Percentiles rank a stretch among this genome's conserved stretches.
phyloP scores from a whole-genome alignment of 1,140 invertebrate species.

The Drosophila eugracilis region DNA sequence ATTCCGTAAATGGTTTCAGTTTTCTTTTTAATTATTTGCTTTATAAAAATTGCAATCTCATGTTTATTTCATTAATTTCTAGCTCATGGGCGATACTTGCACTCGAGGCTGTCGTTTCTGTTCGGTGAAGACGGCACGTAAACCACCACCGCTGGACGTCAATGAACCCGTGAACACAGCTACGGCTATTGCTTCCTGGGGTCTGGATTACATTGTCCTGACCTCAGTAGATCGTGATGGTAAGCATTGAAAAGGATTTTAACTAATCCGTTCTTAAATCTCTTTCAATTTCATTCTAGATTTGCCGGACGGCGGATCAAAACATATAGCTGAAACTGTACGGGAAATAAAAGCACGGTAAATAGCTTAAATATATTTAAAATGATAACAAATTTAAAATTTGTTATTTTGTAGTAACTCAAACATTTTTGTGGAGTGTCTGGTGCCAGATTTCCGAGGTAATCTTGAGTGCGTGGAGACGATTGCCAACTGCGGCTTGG shows the following conservation, averaged over 20 bases:
- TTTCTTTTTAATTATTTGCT: too few relatives aligned
- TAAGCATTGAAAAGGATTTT: conserved; percentile 20
- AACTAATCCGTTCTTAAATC: not conserved
- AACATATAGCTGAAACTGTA: conserved; percentile 96
- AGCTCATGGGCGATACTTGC: conserved; percentile 97
- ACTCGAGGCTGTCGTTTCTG: conserved; percentile 98
- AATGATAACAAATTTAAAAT: not conserved
- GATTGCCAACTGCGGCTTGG: conserved; percentile 93
- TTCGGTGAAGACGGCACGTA: conserved; percentile 97
- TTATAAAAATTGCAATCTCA: too few relatives aligned
- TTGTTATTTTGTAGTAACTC: conserved; percentile 88
- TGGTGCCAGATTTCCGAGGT: conserved; percentile 98
- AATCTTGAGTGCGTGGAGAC: conserved; percentile 90
- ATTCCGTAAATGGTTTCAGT: too few relatives aligned
- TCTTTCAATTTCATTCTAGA: conserved; percentile 86
- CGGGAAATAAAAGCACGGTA: conserved; percentile 87
- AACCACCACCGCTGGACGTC: conserved; percentile 95
- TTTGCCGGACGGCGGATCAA: conserved; percentile 95
- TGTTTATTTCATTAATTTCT: too few relatives aligned
- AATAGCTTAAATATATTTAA: not conserved
- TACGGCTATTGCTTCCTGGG: conserved; percentile 96
- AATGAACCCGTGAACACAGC: conserved; percentile 97
- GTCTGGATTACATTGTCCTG: conserved; percentile 98
- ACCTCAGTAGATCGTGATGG: conserved; percentile 99
- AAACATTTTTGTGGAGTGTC: conserved; percentile 96